These are phyloP conservation scores for Nephila pilipes DNA, from an alignment of 1,140 invertebrate genomes.

Conservation along the genomic window DNA sequence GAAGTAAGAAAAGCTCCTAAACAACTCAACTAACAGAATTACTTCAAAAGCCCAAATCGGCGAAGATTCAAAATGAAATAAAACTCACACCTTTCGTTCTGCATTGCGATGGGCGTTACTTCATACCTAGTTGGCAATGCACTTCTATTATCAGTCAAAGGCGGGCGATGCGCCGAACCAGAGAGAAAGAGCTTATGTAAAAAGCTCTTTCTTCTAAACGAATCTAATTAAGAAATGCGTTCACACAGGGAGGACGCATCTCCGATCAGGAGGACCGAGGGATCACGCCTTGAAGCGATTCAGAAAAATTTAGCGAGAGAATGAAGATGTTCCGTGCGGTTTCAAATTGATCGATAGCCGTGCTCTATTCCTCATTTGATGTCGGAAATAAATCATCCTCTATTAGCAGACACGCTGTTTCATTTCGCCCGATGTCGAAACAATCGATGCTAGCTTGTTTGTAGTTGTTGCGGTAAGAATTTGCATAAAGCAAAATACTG, in stretches of 20 bases:
- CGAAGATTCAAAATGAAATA: not conserved
- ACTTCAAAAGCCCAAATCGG: not conserved
- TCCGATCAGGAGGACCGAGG: constrained; percentile 2
- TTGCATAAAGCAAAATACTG: constrained; percentile 42
- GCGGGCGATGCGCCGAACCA: not conserved
- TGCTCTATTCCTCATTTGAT: constrained; percentile 29
- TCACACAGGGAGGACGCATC: constrained; percentile 3
- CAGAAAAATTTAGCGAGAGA: constrained; percentile 22
- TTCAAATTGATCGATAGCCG: constrained; percentile 27
- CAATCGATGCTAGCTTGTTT: constrained; percentile 35
- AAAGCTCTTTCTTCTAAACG: constrained; percentile 11
- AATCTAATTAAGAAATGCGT: constrained; percentile 39
- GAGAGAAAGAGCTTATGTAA: not conserved
- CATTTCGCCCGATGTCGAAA: not conserved
- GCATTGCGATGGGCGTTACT: not conserved
- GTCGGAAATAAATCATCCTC: constrained; percentile 33
- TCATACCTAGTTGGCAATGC: not conserved
- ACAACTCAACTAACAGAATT: not conserved
- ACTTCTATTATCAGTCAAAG: not conserved
- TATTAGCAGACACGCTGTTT: constrained; percentile 11
- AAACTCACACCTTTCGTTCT: not conserved
- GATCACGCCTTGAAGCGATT: constrained; percentile 29
- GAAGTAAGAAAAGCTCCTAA: too few species aligned
- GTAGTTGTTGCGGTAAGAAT: constrained; percentile 27
- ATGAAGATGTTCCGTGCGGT: constrained; percentile 13